These are phyloP conservation scores for Campoplex capitator DNA, from an alignment of 2,888 invertebrate species.

Conservation along the genomic window DNA sequence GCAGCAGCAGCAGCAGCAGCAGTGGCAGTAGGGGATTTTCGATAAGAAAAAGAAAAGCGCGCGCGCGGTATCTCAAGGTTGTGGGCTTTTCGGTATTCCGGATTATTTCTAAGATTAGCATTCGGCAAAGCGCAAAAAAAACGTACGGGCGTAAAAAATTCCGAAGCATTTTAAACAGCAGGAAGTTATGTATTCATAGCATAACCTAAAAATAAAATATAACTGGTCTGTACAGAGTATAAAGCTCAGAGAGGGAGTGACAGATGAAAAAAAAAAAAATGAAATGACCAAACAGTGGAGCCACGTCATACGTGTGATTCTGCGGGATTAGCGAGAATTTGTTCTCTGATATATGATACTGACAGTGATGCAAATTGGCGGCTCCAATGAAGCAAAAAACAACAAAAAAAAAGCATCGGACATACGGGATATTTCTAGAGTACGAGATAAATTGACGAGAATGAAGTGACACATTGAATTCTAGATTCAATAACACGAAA, in stretches of 20 bases:
- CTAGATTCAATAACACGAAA: not conserved
- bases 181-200: not conserved
- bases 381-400: not conserved
- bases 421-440: not conserved
- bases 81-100: slow-evolving; percentile 26
- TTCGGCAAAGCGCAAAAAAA: slow-evolving; percentile 43
- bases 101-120: slow-evolving; percentile 56
- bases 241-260: not conserved
- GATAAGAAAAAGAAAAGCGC: slow-evolving; percentile 49
- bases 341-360: not conserved
- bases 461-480: not conserved
- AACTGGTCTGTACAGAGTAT: not conserved
- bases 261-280: not conserved
- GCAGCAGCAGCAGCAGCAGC: slow-evolving; percentile 45
- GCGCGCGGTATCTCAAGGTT: slow-evolving; percentile 9
- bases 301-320: not conserved
- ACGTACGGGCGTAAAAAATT: slow-evolving; percentile 34
- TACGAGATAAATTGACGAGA: not conserved
- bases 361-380: slow-evolving; percentile 5
- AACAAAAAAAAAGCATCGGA: slow-evolving; percentile 3
- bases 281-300: not conserved
- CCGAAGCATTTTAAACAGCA: slow-evolving; percentile 20
- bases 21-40: slow-evolving; percentile 45
- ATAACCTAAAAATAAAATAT: slow-evolving; percentile 31
- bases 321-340: not conserved